Conservation (phyloP, 2,888 invertebrate genomes). For the Neoascia interrupta region DNA sequence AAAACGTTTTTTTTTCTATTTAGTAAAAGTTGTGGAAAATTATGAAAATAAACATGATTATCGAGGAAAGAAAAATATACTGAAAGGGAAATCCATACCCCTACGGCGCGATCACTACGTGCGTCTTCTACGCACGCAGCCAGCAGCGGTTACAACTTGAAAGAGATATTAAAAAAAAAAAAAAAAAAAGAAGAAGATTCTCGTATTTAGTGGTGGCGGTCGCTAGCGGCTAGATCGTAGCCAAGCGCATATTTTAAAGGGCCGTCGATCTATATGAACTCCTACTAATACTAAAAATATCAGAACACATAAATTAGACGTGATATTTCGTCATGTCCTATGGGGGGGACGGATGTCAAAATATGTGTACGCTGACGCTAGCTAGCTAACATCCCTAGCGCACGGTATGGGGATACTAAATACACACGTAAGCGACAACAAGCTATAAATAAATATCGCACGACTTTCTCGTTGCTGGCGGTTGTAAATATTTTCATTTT, state of each 20-base stretch:
- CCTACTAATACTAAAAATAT: conserved; percentile 61
- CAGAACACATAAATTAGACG: conserved; percentile 64
- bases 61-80: conserved; percentile 64
- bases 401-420: too few species aligned
- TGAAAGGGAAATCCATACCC: conserved; percentile 46
- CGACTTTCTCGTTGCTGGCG: too few species aligned
- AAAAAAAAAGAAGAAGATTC: too few species aligned
- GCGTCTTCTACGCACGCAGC: conserved; percentile 24
- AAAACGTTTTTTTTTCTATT: conserved; percentile 22
- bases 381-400: too few species aligned
- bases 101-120: conserved; percentile 34
- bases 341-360: conserved; percentile 67
- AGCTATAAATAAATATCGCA: too few species aligned
- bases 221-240: conserved; percentile 11
- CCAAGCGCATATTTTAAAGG: conserved; percentile 54
- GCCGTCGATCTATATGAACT: conserved; percentile 62
- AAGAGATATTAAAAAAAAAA: conserved; percentile 42
- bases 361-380: conserved; percentile 66
- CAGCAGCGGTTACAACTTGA: conserved; percentile 48
- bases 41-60: conserved; percentile 69
- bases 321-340: conserved; percentile 68
- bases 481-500: too few species aligned
- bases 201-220: conserved; percentile 24
- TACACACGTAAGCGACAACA: too few species aligned
- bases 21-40: conserved; percentile 67